Percentiles rank a stretch among this genome's conserved stretches.
phyloP scores from a whole-genome alignment of 2,113 vertebrate genomes.

The Bungarus multicinctus region DNA sequence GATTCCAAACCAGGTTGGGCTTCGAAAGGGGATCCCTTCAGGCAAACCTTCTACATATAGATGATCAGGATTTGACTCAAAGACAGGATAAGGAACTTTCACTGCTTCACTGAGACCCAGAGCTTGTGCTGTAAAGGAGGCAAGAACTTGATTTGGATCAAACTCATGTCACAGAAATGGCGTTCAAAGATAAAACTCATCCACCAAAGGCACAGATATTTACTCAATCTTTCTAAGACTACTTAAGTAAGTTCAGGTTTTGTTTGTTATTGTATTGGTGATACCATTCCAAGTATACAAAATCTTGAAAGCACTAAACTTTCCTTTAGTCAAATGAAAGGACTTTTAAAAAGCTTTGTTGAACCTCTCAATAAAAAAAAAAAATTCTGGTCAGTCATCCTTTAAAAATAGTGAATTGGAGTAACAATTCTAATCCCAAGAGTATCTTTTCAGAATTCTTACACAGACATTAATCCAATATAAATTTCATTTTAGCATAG shows the following conservation, averaged over 20 bases:
- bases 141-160: neutral
- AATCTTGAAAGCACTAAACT: neutral
- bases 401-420: neutral
- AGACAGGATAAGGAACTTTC: constrained; percentile 74
- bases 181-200: neutral
- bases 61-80: constrained; percentile 71
- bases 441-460: neutral
- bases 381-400: neutral
- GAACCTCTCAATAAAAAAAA: neutral
- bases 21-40: constrained; percentile 78
- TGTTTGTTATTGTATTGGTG: neutral
- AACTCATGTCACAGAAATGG: neutral
- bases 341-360: neutral
- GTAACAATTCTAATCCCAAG: neutral
- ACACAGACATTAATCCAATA: neutral
- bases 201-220: neutral
- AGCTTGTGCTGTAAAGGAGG: constrained; percentile 64
- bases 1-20: constrained; percentile 81
- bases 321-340: neutral
- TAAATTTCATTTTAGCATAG: neutral
- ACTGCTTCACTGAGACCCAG: constrained; percentile 73
- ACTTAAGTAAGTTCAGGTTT: neutral
- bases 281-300: neutral
- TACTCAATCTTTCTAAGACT: neutral
- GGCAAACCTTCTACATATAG: constrained; percentile 75